These are phyloP conservation scores for Phengaris alcon DNA, from an alignment of 2,888 invertebrate species.

Conservation along the genomic window DNA sequence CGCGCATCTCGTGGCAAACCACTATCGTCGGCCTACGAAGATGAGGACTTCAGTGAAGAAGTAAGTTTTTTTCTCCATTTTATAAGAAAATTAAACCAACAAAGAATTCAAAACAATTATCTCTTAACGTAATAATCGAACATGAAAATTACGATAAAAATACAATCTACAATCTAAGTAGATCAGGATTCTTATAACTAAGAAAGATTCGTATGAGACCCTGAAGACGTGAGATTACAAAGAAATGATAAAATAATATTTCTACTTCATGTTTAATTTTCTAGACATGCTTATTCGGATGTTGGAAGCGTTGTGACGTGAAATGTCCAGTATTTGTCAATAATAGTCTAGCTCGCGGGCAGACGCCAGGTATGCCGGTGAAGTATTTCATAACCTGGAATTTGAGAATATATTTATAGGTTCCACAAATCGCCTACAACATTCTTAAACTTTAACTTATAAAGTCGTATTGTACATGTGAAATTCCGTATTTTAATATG, in stretches of 20 bases:
- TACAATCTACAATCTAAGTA: background rate
- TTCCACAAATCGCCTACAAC: constrained; percentile 16
- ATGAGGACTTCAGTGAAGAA: constrained; percentile 72
- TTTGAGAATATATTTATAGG: constrained; percentile 27
- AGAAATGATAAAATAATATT: background rate
- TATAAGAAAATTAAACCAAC: background rate
- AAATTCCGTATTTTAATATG: too few species aligned
- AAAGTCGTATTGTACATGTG: background rate
- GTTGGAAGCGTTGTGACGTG: constrained; percentile 12
- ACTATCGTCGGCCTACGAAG: constrained; percentile 67
- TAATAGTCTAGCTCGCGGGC: constrained; percentile 23
- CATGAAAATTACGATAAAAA: background rate
- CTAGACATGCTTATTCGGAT: background rate
- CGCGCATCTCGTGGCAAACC: constrained; percentile 71
- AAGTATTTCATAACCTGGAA: constrained; percentile 32
- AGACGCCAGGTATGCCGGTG: constrained; percentile 26
- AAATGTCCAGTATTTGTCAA: constrained; percentile 27
- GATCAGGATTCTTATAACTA: background rate
- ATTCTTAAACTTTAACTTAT: background rate
- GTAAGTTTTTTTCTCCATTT: constrained; percentile 49
- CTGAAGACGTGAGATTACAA: background rate
- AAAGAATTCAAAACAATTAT: too few species aligned
- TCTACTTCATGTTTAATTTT: background rate
- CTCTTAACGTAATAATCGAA: too few species aligned
- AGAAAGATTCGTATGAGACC: background rate